These are phyloP conservation scores for Phallusia fumigata DNA, from an alignment of 23 tunicate species.

Conservation along the genomic window DNA sequence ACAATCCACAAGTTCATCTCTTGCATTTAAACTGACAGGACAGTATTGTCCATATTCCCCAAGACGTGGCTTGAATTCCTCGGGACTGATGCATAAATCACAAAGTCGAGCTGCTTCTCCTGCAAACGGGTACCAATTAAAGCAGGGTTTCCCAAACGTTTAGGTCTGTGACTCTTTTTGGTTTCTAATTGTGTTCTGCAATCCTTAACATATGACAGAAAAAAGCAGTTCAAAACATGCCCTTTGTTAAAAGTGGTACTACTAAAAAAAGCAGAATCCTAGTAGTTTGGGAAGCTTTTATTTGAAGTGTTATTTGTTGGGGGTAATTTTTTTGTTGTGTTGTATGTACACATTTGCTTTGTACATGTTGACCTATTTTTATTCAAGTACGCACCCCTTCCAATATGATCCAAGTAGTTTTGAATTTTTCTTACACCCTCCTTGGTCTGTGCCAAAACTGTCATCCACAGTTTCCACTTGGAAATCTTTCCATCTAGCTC, in stretches of 20 bases:
- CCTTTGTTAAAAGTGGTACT: too few relatives aligned
- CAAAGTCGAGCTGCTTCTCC: conserved; percentile 76
- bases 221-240: too few relatives aligned
- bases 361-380: neutral
- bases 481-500: conserved; percentile 54
- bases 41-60: conserved; percentile 77
- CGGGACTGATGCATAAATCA: conserved; percentile 86
- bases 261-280: too few relatives aligned
- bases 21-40: conserved; percentile 71
- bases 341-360: too few relatives aligned
- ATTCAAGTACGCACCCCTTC: conserved; percentile 53
- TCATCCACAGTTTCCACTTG: conserved; percentile 84
- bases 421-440: conserved; percentile 50
- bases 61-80: conserved; percentile 65
- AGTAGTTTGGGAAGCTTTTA: too few relatives aligned
- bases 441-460: conserved; percentile 22
- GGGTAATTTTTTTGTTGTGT: too few relatives aligned
- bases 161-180: too few relatives aligned
- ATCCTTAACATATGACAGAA: too few relatives aligned
- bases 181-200: too few relatives aligned
- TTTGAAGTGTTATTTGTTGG: too few relatives aligned
- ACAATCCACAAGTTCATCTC: conserved; percentile 83
- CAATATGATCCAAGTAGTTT: conserved; percentile 58
- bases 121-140: conserved; percentile 1
- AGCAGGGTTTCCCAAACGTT: too few relatives aligned